Evolutionary conservation across 2,888 invertebrate genomes (phyloP).

Genomic region (Deilephila porcellus): DNA sequence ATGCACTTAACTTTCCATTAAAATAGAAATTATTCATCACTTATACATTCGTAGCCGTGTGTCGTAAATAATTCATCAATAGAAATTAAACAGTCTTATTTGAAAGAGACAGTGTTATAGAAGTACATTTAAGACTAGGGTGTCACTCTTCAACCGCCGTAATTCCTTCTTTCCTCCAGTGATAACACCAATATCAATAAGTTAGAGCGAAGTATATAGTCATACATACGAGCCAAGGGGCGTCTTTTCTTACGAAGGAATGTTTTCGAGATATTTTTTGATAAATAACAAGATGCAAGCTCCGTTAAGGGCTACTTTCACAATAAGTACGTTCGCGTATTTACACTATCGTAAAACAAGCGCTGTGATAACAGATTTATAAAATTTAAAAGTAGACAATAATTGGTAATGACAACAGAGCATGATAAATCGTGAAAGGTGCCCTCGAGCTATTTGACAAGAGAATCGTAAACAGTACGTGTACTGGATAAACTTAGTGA

Average conservation of each 20-base stretch:
- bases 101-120: slow-evolving; percentile 57
- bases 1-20: slow-evolving; percentile 27
- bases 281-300: slow-evolving; percentile 45
- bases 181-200: slow-evolving; percentile 60
- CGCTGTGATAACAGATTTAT: background rate
- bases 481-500: slow-evolving; percentile 50
- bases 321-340: slow-evolving; percentile 33
- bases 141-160: slow-evolving; percentile 50
- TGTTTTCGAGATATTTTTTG: slow-evolving; percentile 46
- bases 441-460: slow-evolving; percentile 23
- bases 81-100: slow-evolving; percentile 71
- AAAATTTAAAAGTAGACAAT: background rate
- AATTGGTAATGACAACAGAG: background rate
- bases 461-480: slow-evolving; percentile 42
- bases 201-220: slow-evolving; percentile 42
- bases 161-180: slow-evolving; percentile 13
- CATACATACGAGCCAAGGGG: slow-evolving; percentile 54
- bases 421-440: slow-evolving; percentile 20
- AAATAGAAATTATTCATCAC: background rate
- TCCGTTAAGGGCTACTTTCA: slow-evolving; percentile 45
- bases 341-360: background rate
- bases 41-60: slow-evolving; percentile 36
- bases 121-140: slow-evolving; percentile 70
- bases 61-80: slow-evolving; percentile 37
- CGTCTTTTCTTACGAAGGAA: slow-evolving; percentile 62